Percentiles rank a stretch among this genome's conserved stretches.
Evolutionary conservation across 2,888 invertebrate genomes (phyloP).

Genomic region (Drosophila limbata): DNA sequence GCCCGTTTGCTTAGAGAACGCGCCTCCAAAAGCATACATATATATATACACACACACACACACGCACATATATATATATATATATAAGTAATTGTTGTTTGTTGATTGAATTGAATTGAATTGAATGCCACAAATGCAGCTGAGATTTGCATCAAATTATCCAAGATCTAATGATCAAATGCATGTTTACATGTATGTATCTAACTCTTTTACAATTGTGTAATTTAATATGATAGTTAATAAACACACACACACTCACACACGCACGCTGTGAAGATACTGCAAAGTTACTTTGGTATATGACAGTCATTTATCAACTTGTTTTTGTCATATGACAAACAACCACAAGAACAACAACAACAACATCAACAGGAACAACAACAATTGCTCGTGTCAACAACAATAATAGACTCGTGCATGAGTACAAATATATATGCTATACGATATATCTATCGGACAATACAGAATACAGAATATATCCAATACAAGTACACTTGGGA

Average conservation of each 20-base stretch:
- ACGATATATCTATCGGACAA: not conserved
- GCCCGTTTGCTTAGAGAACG: constrained; percentile 57
- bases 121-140: not conserved
- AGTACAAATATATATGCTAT: not conserved
- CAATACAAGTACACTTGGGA: constrained; percentile 5
- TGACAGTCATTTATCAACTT: constrained; percentile 50
- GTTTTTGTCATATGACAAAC: constrained; percentile 41
- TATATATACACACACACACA: not conserved
- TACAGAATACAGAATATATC: constrained; percentile 13
- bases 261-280: not conserved
- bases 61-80: not conserved
- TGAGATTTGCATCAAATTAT: constrained; percentile 6
- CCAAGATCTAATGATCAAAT: constrained; percentile 8
- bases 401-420: constrained; percentile 24
- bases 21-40: constrained; percentile 57
- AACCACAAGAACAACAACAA: constrained; percentile 3
- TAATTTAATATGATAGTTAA: constrained; percentile 32
- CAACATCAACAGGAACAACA: constrained; percentile 11
- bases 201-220: constrained; percentile 22
- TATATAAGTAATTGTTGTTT: not conserved
- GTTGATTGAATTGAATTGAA: constrained; percentile 14
- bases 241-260: not conserved
- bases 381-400: constrained; percentile 31
- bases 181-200: not conserved
- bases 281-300: constrained; percentile 25